Percentiles rank a stretch among this genome's conserved stretches.
These are phyloP conservation scores for Disparrhopalites patrizii DNA, from an alignment of 2,888 invertebrate species.

Conservation along the genomic window DNA sequence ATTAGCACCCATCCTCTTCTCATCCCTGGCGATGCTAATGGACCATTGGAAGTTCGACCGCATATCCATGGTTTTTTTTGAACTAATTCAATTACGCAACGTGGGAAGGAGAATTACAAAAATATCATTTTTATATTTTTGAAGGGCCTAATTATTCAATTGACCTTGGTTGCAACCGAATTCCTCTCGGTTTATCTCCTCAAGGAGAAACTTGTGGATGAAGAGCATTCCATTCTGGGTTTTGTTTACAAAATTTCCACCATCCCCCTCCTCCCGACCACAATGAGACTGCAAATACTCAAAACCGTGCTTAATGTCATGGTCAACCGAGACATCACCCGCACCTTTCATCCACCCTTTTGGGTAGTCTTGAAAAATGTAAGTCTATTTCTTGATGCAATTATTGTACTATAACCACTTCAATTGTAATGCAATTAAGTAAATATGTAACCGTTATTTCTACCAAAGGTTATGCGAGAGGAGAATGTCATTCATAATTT, in stretches of 20 bases:
- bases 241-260: not conserved
- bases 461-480: not conserved
- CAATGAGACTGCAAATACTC: not conserved
- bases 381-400: not conserved
- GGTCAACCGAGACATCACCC: not conserved
- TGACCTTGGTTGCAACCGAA: not conserved
- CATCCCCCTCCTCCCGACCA: not conserved
- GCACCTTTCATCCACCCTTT: not conserved
- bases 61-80: not conserved
- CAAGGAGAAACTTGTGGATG: not conserved
- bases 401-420: not conserved
- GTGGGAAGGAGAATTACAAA: not conserved
- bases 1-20: not conserved
- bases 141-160: not conserved
- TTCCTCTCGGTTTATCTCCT: not conserved
- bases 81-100: not conserved
- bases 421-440: too few relatives aligned
- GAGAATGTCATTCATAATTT: not conserved
- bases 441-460: too few relatives aligned
- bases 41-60: not conserved
- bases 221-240: not conserved
- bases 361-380: not conserved
- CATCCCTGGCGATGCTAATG: not conserved
- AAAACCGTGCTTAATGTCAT: not conserved
- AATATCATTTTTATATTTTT: not conserved